Evolutionary conservation across 2,113 vertebrate species (phyloP).

Genomic region (Aphyosemion australe): DNA sequence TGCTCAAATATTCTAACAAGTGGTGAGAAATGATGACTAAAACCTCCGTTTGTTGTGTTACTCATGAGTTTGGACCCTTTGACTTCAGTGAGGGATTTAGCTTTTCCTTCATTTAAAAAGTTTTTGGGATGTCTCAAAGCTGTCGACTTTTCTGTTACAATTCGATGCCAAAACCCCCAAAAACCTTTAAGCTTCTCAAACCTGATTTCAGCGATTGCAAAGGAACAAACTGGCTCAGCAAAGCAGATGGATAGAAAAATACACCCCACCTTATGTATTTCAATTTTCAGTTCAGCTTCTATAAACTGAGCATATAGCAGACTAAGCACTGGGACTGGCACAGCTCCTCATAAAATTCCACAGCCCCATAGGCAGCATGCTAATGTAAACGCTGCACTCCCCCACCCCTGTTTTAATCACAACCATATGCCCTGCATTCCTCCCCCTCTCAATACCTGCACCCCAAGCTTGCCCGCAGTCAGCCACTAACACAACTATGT

Average conservation of each 20-base stretch:
- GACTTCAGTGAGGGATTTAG: too few relatives aligned
- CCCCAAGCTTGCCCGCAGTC: constrained; percentile 38
- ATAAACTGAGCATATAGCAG: constrained; percentile 24
- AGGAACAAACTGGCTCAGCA: constrained; percentile 10
- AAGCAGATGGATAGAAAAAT: constrained; percentile 24
- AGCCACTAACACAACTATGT: constrained; percentile 33
- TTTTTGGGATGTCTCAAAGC: too few relatives aligned
- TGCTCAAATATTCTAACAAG: not conserved
- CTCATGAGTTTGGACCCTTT: too few relatives aligned
- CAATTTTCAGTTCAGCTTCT: constrained; percentile 7
- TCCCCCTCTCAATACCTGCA: constrained; percentile 39
- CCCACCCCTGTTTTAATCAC: constrained; percentile 63
- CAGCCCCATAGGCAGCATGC: constrained; percentile 48
- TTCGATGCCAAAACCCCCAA: not conserved
- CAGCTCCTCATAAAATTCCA: constrained; percentile 42
- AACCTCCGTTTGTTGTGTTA: too few relatives aligned
- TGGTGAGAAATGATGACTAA: too few relatives aligned
- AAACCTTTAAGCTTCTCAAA: not conserved
- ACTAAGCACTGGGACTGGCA: constrained; percentile 37
- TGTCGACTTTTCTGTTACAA: not conserved
- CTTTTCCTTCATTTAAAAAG: too few relatives aligned
- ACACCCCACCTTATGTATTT: constrained; percentile 2
- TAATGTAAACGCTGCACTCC: constrained; percentile 63
- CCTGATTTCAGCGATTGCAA: not conserved
- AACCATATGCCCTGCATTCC: constrained; percentile 67